phyloP scores from a whole-genome alignment of 2,113 vertebrate species.

The Willisornis vidua region DNA sequence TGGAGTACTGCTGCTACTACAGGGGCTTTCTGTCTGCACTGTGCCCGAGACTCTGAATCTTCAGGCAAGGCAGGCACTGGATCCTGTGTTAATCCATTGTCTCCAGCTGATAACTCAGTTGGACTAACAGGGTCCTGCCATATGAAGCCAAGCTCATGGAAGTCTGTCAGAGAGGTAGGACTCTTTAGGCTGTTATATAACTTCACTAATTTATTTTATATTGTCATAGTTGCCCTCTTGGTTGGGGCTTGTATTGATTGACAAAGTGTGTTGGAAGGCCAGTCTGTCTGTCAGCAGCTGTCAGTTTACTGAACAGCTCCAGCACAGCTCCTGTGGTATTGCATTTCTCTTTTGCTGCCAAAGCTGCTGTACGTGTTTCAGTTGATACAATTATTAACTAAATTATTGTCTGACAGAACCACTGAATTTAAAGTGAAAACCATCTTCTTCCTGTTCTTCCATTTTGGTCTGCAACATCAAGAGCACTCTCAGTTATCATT shows the following conservation, averaged over 20 bases:
- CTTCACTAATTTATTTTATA: neutral
- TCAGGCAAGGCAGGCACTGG: neutral
- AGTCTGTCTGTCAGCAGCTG: slow-evolving; percentile 5
- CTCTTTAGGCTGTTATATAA: neutral
- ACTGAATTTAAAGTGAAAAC: neutral
- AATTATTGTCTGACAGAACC: neutral
- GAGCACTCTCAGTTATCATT: neutral
- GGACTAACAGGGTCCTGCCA: neutral
- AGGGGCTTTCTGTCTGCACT: neutral
- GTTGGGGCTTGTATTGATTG: slow-evolving; percentile 26
- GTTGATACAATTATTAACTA: slow-evolving; percentile 20
- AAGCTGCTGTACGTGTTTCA: slow-evolving; percentile 6
- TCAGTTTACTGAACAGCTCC: neutral
- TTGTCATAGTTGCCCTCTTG: slow-evolving; percentile 1
- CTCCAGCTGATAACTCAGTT: neutral
- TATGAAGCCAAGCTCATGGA: neutral
- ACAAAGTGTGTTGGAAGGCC: slow-evolving; percentile 18
- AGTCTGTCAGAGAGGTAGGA: neutral
- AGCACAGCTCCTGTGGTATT: neutral
- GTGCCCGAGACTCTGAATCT: neutral
- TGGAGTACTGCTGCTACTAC: neutral
- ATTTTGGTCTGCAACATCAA: neutral
- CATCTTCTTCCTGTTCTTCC: neutral
- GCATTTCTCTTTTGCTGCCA: slow-evolving; percentile 25
- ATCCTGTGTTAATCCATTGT: neutral